A percentile compares a stretch with the other conserved stretches of the same genome.
Conservation (phyloP, 2,888 invertebrate genomes). For the Gryllus longicercus region DNA sequence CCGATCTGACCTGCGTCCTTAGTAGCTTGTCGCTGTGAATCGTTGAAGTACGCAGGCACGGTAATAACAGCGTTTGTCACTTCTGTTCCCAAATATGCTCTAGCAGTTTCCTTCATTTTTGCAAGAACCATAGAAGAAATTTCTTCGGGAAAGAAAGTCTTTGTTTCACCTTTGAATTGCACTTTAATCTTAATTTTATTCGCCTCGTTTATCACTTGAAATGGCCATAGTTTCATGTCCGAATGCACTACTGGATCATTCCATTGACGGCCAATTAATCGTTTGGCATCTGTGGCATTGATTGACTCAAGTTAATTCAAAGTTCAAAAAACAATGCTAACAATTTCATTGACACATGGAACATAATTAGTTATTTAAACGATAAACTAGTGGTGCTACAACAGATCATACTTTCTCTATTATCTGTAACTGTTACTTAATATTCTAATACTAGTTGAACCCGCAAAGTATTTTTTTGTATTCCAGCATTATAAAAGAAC, state of each 20-base stretch:
- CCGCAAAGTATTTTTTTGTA: too few species aligned
- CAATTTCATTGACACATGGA: too few species aligned
- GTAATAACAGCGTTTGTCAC: slow-evolving; percentile 56
- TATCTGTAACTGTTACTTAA: too few species aligned
- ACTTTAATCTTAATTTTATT: slow-evolving; percentile 63
- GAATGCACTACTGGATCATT: neutral
- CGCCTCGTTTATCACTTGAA: slow-evolving; percentile 57
- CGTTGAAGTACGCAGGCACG: slow-evolving; percentile 63
- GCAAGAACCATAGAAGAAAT: slow-evolving; percentile 58
- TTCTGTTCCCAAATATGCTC: slow-evolving; percentile 47
- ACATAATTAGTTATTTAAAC: too few species aligned
- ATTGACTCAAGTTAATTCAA: neutral
- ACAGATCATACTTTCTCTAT: too few species aligned
- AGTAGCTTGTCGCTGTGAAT: slow-evolving; percentile 64
- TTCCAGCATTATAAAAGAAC: too few species aligned
- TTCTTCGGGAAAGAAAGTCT: slow-evolving; percentile 52
- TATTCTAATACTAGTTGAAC: too few species aligned
- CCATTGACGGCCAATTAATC: neutral
- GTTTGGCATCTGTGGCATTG: neutral
- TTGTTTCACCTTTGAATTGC: slow-evolving; percentile 47
- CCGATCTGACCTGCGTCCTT: slow-evolving; percentile 63
- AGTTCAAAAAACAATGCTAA: too few species aligned
- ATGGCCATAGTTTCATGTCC: neutral
- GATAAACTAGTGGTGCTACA: too few species aligned
- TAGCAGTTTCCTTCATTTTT: slow-evolving; percentile 58